phyloP scores from a whole-genome alignment of 2,113 vertebrate species.

The Myiagra hebetior region DNA sequence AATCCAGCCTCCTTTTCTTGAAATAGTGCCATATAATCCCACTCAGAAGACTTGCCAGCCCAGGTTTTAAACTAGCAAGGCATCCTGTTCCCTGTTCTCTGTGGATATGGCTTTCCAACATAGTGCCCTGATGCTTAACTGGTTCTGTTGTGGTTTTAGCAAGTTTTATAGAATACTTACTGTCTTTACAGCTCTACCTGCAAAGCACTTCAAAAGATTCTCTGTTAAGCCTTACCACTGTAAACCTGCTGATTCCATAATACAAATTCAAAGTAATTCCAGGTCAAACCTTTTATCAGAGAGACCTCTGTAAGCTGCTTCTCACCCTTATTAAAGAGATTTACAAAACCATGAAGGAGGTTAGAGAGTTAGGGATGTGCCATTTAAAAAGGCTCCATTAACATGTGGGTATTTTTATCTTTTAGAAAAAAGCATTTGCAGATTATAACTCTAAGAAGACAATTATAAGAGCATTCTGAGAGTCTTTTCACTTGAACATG shows the following conservation, averaged over 20 bases:
- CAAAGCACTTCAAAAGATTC: conserved; percentile 27
- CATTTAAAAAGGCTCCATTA: conserved; percentile 68
- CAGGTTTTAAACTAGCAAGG: not conserved
- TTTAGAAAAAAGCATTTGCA: conserved; percentile 64
- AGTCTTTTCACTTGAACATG: conserved; percentile 68
- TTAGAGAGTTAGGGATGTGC: conserved; percentile 65
- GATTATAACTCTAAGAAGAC: conserved; percentile 65
- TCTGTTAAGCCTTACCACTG: not conserved
- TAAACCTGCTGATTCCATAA: conserved; percentile 50
- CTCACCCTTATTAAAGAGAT: conserved; percentile 60
- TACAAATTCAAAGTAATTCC: conserved; percentile 49
- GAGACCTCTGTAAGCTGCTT: conserved; percentile 38
- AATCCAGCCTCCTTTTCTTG: not conserved
- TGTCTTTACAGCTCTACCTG: conserved; percentile 25
- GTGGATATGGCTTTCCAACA: not conserved
- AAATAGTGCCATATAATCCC: not conserved
- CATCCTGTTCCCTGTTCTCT: not conserved
- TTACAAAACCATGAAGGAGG: conserved; percentile 68
- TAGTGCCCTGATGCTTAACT: not conserved
- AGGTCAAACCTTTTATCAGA: conserved; percentile 58
- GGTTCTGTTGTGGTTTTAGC: not conserved
- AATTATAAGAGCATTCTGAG: conserved; percentile 69
- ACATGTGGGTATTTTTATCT: conserved; percentile 67
- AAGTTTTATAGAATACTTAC: not conserved
- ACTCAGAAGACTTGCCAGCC: not conserved